Conservation (phyloP, 2,797 vertebrate genomes). For the Muscicapa striata region DNA sequence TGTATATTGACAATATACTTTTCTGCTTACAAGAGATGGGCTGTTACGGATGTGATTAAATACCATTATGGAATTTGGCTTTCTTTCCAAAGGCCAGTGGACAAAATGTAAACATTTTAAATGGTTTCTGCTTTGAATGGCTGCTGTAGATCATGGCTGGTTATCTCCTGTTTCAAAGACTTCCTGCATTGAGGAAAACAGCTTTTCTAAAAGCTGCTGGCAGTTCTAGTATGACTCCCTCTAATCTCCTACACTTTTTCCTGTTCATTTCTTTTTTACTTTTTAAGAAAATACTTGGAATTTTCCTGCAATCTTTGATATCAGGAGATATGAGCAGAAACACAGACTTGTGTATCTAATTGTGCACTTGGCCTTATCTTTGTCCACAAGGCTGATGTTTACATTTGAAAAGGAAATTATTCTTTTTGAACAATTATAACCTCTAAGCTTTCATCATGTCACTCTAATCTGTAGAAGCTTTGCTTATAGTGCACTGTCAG, state of each 20-base stretch:
- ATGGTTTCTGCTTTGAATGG: constrained; percentile 23
- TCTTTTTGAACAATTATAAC: constrained; percentile 57
- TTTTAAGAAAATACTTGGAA: constrained; percentile 40
- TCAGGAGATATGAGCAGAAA: constrained; percentile 24
- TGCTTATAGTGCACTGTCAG: constrained; percentile 3
- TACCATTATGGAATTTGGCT: not conserved
- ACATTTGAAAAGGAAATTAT: constrained; percentile 61
- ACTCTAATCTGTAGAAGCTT: constrained; percentile 22
- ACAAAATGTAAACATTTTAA: not conserved
- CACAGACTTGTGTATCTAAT: not conserved
- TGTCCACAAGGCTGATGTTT: constrained; percentile 49
- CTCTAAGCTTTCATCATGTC: constrained; percentile 46
- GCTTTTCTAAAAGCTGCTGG: constrained; percentile 16
- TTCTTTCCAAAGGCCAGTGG: not conserved
- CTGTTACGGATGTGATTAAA: not conserved
- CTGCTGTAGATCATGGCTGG: not conserved
- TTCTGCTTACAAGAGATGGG: not conserved
- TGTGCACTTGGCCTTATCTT: constrained; percentile 62
- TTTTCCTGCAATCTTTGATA: constrained; percentile 50
- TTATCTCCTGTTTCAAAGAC: constrained; percentile 46
- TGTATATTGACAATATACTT: not conserved
- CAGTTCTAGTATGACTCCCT: not conserved
- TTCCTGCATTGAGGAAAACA: constrained; percentile 39
- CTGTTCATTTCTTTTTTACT: constrained; percentile 7
- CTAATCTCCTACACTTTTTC: constrained; percentile 37